Percentiles rank a stretch among this genome's conserved stretches.
phyloP scores from a whole-genome alignment of 2,888 invertebrate species.

The Agapostemon virescens region DNA sequence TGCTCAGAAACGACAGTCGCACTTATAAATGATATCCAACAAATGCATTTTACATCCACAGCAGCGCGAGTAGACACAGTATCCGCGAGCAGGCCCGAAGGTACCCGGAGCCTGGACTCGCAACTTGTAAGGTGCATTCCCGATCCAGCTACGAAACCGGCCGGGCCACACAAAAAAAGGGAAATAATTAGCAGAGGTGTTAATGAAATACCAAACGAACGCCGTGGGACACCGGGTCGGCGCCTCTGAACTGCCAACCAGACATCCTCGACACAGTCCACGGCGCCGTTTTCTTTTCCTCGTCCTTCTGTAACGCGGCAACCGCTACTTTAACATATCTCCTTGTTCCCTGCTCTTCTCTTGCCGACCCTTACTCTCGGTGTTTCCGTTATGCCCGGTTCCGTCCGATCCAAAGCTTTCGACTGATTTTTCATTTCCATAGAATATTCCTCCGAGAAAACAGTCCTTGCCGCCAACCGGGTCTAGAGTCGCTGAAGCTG shows the following conservation, averaged over 20 bases:
- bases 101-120: constrained; percentile 40
- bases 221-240: constrained; percentile 78
- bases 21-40: constrained; percentile 41
- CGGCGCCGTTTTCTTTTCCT: constrained; percentile 77
- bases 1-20: constrained; percentile 11
- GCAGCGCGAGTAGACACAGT: constrained; percentile 27
- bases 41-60: constrained; percentile 28
- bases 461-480: not conserved
- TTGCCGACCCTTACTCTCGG: constrained; percentile 23
- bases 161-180: constrained; percentile 71
- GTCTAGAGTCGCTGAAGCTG: too few relatives aligned
- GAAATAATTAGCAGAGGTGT: constrained; percentile 80
- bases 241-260: constrained; percentile 79
- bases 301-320: constrained; percentile 49
- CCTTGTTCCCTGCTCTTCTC: constrained; percentile 47
- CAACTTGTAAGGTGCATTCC: constrained; percentile 69
- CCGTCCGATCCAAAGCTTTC: not conserved
- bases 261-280: constrained; percentile 79
- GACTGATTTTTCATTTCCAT: constrained; percentile 2
- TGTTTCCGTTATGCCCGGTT: constrained; percentile 29
- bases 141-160: constrained; percentile 66
- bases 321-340: constrained; percentile 57
- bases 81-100: constrained; percentile 31
- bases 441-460: constrained; percentile 22
- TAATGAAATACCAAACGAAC: constrained; percentile 80